Conservation (phyloP, 2,113 vertebrate genomes). For the Peromyscus leucopus region DNA sequence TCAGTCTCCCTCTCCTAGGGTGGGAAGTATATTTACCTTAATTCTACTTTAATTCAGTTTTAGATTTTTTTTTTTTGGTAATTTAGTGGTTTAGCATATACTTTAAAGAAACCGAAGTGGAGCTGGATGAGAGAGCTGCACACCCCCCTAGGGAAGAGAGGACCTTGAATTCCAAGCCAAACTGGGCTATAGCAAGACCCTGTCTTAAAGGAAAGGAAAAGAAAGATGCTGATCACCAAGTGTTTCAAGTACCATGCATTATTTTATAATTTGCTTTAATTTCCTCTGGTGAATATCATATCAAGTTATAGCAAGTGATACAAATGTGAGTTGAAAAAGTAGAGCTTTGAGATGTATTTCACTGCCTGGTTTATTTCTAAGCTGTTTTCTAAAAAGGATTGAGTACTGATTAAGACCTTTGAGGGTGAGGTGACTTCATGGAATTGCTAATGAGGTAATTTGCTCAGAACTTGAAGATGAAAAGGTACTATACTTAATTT, state of each 20-base stretch:
- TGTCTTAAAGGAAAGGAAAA: neutral
- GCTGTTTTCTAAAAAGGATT: neutral
- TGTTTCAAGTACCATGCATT: conserved; percentile 35
- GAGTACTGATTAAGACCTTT: neutral
- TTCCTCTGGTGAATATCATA: conserved; percentile 12
- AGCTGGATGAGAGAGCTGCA: neutral
- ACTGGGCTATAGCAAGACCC: neutral
- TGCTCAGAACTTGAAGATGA: conserved; percentile 1
- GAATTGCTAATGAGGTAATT: neutral
- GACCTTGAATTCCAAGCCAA: neutral
- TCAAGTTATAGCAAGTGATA: conserved; percentile 42
- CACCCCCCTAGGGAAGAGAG: neutral
- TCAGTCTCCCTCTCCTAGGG: neutral
- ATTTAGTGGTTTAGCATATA: neutral
- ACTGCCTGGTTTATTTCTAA: conserved; percentile 4
- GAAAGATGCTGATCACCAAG: neutral
- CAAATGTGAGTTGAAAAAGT: conserved; percentile 46
- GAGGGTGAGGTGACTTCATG: neutral
- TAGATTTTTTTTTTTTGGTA: neutral
- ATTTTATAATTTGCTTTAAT: conserved; percentile 41
- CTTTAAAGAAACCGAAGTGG: neutral
- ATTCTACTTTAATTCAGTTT: conserved; percentile 16
- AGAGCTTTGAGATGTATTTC: neutral
- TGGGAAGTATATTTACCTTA: neutral
- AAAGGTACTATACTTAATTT: neutral